phyloP scores from a whole-genome alignment of 2,888 invertebrate genomes.

The Callosobruchus maculatus region DNA sequence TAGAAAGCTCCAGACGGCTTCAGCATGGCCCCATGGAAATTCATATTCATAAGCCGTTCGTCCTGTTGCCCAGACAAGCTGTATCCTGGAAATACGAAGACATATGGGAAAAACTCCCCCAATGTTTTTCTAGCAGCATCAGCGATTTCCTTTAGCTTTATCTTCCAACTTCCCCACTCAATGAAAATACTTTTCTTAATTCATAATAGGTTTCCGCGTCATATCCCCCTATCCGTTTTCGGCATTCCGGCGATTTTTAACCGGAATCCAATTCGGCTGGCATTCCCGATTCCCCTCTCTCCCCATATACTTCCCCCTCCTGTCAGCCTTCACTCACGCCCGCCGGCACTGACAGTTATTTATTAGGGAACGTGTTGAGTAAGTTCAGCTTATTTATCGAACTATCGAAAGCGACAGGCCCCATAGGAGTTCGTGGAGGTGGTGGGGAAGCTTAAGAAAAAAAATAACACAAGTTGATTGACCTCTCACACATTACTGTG shows the following conservation, averaged over 20 bases:
- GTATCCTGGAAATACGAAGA: not conserved
- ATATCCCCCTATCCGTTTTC: not conserved
- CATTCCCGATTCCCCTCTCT: not conserved
- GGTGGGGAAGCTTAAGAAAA: not conserved
- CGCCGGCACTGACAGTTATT: conserved; percentile 28
- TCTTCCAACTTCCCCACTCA: not conserved
- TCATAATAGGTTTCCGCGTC: not conserved
- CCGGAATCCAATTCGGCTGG: not conserved
- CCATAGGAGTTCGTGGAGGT: not conserved
- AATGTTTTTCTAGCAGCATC: not conserved
- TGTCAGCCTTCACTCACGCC: not conserved
- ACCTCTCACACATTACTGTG: no score
- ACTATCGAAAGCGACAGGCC: conserved; percentile 29
- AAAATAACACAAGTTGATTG: no score
- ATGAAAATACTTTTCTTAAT: not conserved
- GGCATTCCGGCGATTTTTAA: not conserved
- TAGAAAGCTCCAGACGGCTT: not conserved
- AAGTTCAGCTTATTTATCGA: conserved; percentile 38
- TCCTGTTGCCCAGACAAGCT: not conserved
- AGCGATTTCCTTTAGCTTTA: not conserved
- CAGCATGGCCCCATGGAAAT: not conserved
- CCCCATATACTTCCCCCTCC: not conserved
- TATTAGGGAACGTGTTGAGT: conserved; percentile 34
- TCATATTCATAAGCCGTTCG: not conserved
- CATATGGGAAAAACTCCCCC: not conserved